phyloP scores from a whole-genome alignment of 1,140 invertebrate genomes.

The Popillia japonica region DNA sequence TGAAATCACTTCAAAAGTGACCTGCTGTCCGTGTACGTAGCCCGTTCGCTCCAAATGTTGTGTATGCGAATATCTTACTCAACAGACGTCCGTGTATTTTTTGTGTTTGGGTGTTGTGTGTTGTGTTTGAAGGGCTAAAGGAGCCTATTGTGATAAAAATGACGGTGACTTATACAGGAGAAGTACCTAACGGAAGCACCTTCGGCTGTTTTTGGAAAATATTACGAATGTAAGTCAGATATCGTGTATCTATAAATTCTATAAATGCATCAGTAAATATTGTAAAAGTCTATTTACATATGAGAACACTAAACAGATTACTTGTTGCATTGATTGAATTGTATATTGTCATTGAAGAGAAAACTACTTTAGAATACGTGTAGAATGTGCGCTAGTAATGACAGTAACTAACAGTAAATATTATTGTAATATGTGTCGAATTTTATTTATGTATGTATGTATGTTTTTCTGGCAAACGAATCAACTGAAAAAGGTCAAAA shows the following conservation, averaged over 20 bases:
- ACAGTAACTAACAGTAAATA: background rate
- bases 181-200: conserved; percentile 88
- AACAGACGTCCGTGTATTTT: conserved; percentile 21
- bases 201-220: conserved; percentile 91
- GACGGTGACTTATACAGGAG: conserved; percentile 87
- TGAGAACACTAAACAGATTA: background rate
- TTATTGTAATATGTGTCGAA: background rate
- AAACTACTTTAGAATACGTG: background rate
- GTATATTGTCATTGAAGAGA: background rate
- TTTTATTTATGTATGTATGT: background rate
- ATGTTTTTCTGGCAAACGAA: background rate
- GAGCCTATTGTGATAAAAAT: conserved; percentile 61
- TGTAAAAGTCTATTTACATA: background rate
- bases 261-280: background rate
- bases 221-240: conserved; percentile 77
- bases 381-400: background rate
- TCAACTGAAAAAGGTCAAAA: background rate
- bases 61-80: conserved; percentile 6
- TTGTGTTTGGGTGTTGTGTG: conserved; percentile 26
- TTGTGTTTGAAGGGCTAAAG: conserved; percentile 40
- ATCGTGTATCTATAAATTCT: background rate
- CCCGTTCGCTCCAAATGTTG: conserved; percentile 1
- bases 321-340: background rate
- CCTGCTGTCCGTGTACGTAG: background rate
- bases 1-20: background rate